Evolutionary conservation across 2,113 vertebrate genomes (phyloP), one percentile per base, ranked within the genome.

Genomic region (Alexandromys fortis): DNA sequence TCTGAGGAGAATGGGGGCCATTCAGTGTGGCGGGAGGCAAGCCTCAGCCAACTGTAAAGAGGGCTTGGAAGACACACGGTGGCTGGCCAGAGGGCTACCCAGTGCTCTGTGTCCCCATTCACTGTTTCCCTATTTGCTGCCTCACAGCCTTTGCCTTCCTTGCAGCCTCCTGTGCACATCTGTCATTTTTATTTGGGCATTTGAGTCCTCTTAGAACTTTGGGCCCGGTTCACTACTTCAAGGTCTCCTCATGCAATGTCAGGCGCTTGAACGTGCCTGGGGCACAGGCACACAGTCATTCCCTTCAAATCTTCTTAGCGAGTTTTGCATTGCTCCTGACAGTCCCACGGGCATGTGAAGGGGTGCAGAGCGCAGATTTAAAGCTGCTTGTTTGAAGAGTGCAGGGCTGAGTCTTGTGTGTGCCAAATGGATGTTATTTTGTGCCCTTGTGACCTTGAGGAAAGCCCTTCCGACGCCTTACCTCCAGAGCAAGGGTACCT

Each of bases 121-220:
- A 16, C 21, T 8, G 3, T 76, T 93, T 77, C 73, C n/a, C 89
- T 97, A 79, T 83, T 49, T 83, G 73, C 63, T 65, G 10, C 49
- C 76, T 93, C 75, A 58, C 14, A 68, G 70, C 73, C 72, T 55
- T 86, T 87, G 45, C 45, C 49, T 90, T 58, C 87, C 72, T 55
- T 73, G 0, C 1, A 79, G 76, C 33, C 55, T 78, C n/a, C 30
- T n/a, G n/a, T n/a, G 90, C 67, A 89, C 86, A 70, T 72, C 16
- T 47, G 7, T 93, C 63, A 33, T 94, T 96, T 70, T 94, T 76
- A 35, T 95, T 65, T 88, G 90, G 22, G 8, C 81, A 26, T 86
- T 72, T 7, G 47, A 42, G 38, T 89, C 11, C 55, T 83, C 86
- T 83, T 47, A 47, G 67, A 75, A 94, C 87, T 47, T 61, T 6